These are phyloP conservation scores for Drosophila anomelani DNA, from an alignment of 2,888 invertebrate species.

Conservation along the genomic window DNA sequence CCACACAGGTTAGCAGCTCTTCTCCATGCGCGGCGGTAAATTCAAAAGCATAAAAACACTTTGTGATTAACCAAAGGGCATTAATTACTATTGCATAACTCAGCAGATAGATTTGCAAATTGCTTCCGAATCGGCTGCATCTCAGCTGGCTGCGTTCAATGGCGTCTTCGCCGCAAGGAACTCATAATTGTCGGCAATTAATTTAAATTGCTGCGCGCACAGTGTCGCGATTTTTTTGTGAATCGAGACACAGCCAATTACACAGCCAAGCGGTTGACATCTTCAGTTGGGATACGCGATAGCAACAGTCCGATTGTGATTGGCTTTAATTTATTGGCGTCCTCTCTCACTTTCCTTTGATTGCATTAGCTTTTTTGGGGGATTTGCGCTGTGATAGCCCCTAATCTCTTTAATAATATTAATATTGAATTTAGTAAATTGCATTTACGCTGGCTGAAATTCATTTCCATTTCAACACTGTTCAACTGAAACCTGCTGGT, in stretches of 20 bases:
- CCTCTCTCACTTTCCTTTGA: constrained; percentile 72
- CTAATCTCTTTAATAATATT: too few relatives aligned
- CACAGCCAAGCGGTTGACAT: constrained; percentile 59
- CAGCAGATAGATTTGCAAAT: background rate
- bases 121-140: background rate
- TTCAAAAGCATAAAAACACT: background rate
- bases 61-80: constrained; percentile 5
- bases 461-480: too few relatives aligned
- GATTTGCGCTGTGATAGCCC: constrained; percentile 1
- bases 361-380: constrained; percentile 61
- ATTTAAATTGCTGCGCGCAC: constrained; percentile 76
- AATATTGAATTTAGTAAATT: too few relatives aligned
- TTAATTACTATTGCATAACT: constrained; percentile 51
- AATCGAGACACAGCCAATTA: constrained; percentile 67
- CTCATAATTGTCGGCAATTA: constrained; percentile 79
- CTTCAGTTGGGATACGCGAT: constrained; percentile 44
- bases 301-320: constrained; percentile 54
- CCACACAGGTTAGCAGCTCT: background rate
- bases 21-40: background rate
- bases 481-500: too few relatives aligned
- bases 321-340: constrained; percentile 78
- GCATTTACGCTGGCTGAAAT: too few relatives aligned
- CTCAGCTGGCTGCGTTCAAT: constrained; percentile 57
- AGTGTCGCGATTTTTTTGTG: constrained; percentile 73
- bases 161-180: constrained; percentile 76